Evolutionary conservation across 2,888 invertebrate genomes (phyloP).

Genomic region (Pachycephus smyrnensis): DNA sequence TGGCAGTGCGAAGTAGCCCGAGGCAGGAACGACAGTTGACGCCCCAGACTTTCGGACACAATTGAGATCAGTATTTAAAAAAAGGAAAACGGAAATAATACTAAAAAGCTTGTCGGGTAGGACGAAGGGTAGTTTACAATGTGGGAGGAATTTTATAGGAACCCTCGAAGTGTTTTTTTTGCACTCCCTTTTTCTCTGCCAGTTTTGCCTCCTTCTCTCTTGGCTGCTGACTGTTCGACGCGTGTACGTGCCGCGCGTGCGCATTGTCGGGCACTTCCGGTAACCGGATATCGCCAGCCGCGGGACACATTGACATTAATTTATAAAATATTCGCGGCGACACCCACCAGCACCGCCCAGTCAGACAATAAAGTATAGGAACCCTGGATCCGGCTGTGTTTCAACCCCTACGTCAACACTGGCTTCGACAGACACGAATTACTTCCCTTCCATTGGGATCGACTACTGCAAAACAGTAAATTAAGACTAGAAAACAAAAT

Average conservation of each 20-base stretch:
- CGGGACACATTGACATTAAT: conserved; percentile 64
- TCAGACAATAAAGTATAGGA: not conserved
- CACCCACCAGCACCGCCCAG: conserved; percentile 44
- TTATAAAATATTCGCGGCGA: conserved; percentile 65
- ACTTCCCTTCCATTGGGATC: not conserved
- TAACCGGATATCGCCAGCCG: conserved; percentile 64
- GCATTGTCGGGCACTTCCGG: conserved; percentile 63
- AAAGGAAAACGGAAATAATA: conserved; percentile 23
- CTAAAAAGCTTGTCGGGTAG: conserved; percentile 28
- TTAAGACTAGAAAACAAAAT: not conserved
- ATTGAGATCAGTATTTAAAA: conserved; percentile 41
- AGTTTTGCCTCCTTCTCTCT: not conserved
- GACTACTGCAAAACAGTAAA: not conserved
- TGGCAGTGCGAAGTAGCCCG: conserved; percentile 27
- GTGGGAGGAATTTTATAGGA: conserved; percentile 52
- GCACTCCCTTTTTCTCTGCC: not conserved
- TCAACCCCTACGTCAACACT: not conserved
- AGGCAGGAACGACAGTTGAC: conserved; percentile 44
- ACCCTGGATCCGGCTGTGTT: not conserved
- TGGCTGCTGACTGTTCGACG: conserved; percentile 23
- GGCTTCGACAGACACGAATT: not conserved
- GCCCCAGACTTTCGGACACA: conserved; percentile 54
- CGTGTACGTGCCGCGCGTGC: conserved; percentile 35
- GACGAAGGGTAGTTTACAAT: conserved; percentile 47
- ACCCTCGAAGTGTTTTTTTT: conserved; percentile 34